phyloP scores from a whole-genome alignment of 1,140 invertebrate genomes.

The Rhagoletis zephyria region DNA sequence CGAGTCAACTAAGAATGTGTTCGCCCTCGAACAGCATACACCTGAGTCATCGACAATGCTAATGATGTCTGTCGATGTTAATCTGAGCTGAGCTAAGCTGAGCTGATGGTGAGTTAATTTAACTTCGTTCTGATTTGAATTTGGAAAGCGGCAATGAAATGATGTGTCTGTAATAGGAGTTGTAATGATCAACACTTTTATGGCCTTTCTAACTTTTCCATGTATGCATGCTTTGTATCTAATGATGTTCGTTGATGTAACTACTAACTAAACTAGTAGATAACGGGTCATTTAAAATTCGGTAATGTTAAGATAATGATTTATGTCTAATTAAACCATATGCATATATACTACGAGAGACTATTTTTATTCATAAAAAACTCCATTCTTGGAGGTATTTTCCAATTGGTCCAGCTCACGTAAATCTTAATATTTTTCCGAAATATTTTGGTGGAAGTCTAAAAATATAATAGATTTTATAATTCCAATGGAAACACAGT shows the following conservation, averaged over 20 bases:
- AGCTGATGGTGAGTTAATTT: neutral
- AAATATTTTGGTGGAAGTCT: no score
- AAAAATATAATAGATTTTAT: no score
- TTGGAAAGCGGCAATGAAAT: neutral
- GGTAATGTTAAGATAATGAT: neutral
- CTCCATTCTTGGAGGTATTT: no score
- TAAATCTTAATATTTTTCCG: no score
- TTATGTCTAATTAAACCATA: no score
- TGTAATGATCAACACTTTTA: neutral
- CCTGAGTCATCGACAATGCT: neutral
- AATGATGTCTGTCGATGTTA: neutral
- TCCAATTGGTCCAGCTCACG: no score
- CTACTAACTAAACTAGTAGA: neutral
- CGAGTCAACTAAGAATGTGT: neutral
- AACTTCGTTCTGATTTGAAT: neutral
- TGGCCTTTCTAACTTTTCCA: neutral
- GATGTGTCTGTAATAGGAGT: neutral
- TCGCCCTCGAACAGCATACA: neutral
- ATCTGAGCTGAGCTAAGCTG: neutral
- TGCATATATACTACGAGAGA: no score
- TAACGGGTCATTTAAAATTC: neutral
- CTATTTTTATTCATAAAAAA: no score
- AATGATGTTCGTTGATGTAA: neutral
- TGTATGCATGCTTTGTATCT: neutral
- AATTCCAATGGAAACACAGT: no score